A percentile compares a stretch with the other conserved stretches of the same genome.
Conservation (phyloP, 1,140 invertebrate species). For the Lethrus apterus region DNA sequence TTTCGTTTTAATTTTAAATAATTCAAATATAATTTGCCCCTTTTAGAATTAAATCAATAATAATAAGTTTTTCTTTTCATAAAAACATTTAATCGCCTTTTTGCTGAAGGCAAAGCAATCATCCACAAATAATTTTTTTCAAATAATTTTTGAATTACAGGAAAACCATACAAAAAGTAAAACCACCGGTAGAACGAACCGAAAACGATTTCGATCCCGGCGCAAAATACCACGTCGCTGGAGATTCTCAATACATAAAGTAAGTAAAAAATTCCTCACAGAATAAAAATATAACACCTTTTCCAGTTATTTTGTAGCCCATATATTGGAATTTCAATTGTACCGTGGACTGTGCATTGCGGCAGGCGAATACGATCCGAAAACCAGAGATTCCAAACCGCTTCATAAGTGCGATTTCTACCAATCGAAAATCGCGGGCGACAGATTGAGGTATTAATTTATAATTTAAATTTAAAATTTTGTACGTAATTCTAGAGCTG, state of each 20-base stretch:
- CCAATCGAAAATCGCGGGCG: constrained; percentile 18
- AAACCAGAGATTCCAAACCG: constrained; percentile 34
- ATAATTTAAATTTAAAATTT: background rate
- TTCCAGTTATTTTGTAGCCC: constrained; percentile 54
- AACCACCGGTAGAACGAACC: constrained; percentile 45
- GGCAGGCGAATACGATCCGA: constrained; percentile 47
- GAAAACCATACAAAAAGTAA: constrained; percentile 34
- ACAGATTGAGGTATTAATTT: constrained; percentile 5
- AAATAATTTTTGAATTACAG: constrained; percentile 17
- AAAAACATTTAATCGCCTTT: too few species aligned
- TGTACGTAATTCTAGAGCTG: constrained; percentile 39
- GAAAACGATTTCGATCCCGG: constrained; percentile 53
- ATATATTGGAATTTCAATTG: constrained; percentile 57
- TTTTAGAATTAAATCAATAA: too few species aligned
- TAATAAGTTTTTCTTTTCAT: too few species aligned
- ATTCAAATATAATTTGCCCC: too few species aligned
- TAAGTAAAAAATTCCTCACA: constrained; percentile 7
- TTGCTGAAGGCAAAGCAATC: too few species aligned
- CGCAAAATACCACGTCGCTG: constrained; percentile 56
- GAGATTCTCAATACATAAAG: constrained; percentile 39
- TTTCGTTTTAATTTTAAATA: too few species aligned
- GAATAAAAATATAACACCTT: background rate
- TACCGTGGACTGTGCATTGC: constrained; percentile 52
- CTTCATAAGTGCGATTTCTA: constrained; percentile 56
- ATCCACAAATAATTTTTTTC: too few species aligned